phyloP scores from a whole-genome alignment of 2,888 invertebrate genomes.

The Rutpela maculata region DNA sequence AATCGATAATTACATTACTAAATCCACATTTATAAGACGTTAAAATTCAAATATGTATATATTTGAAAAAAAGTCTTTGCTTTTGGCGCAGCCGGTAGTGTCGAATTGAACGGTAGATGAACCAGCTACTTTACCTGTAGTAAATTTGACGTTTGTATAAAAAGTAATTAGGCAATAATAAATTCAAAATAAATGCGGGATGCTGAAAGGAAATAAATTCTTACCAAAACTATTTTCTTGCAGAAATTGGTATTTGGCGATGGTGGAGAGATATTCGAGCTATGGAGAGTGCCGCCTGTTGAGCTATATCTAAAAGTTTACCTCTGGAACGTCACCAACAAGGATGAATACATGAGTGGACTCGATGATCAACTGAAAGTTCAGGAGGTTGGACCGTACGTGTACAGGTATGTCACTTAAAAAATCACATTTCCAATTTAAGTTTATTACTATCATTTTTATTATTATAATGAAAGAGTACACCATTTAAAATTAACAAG shows the following conservation, averaged over 20 bases:
- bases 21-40: no score
- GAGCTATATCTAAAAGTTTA: slow-evolving; percentile 86
- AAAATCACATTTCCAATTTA: no score
- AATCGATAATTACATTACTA: no score
- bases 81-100: background rate
- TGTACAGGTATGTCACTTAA: slow-evolving; percentile 84
- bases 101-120: no score
- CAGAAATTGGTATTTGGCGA: slow-evolving; percentile 85
- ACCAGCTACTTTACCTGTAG: no score
- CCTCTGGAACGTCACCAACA: slow-evolving; percentile 90
- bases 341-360: slow-evolving; percentile 85
- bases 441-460: no score
- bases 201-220: no score
- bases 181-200: no score
- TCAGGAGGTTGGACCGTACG: slow-evolving; percentile 89
- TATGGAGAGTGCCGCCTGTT: slow-evolving; percentile 89
- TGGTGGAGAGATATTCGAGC: slow-evolving; percentile 88
- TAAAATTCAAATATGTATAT: background rate
- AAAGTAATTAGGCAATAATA: no score
- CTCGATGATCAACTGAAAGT: slow-evolving; percentile 81
- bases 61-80: background rate
- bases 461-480: no score
- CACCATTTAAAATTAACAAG: no score
- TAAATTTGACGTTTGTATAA: no score
- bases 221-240: background rate